Evolutionary conservation across 35 echinoderm and acorn worm species (phyloP).

Genomic region (Acanthaster planci): DNA sequence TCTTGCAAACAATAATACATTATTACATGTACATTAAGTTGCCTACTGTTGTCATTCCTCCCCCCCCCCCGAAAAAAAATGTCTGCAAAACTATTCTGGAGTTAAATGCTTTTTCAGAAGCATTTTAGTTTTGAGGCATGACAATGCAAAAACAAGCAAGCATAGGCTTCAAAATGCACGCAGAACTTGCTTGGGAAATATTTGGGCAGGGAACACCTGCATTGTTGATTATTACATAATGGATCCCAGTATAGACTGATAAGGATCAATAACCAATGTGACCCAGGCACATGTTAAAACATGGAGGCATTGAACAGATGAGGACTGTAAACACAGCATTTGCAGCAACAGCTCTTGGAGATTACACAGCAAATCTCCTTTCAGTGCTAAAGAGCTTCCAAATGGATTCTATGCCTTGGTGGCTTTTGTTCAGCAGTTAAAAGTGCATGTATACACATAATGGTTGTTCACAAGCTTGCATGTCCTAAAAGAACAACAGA

Average conservation of each 20-base stretch:
- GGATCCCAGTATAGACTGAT: background rate
- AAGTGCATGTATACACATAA: background rate
- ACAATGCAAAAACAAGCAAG: background rate
- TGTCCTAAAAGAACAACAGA: no score
- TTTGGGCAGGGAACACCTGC: conserved; percentile 12
- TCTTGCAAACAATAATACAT: no score
- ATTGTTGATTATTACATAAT: conserved; percentile 21
- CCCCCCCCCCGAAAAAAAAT: no score
- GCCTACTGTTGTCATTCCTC: no score
- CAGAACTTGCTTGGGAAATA: background rate
- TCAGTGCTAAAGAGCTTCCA: background rate
- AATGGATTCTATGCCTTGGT: background rate
- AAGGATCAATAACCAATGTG: conserved; percentile 29
- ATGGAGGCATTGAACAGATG: conserved; percentile 3
- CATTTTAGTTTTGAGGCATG: no score
- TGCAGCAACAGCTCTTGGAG: background rate
- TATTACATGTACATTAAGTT: no score
- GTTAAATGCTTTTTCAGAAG: no score
- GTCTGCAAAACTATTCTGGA: no score
- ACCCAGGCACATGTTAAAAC: conserved; percentile 29
- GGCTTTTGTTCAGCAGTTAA: conserved; percentile 15
- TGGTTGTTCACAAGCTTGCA: no score
- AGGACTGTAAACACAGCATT: conserved; percentile 6
- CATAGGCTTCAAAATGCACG: background rate
- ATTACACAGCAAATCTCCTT: background rate